Percentiles rank a stretch among this genome's conserved stretches.
phyloP scores from a whole-genome alignment of 2,797 vertebrate species.

The Amblyraja radiata region DNA sequence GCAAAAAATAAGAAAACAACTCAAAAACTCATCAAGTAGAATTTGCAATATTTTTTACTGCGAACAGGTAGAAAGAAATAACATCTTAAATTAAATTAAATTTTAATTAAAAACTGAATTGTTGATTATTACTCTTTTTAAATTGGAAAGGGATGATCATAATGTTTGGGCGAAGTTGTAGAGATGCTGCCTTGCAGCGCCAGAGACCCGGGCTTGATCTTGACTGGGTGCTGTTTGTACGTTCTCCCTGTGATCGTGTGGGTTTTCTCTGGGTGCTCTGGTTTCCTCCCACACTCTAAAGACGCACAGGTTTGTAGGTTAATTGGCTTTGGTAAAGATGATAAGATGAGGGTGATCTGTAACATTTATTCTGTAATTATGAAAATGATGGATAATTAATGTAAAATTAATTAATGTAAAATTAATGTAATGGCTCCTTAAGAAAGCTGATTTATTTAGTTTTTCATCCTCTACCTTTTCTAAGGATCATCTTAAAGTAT shows the following conservation, averaged over 20 bases:
- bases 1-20: background rate
- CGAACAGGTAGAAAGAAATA: background rate
- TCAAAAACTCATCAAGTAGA: background rate
- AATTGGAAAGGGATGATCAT: background rate
- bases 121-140: background rate
- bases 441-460: background rate
- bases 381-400: background rate
- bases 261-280: too few relatives aligned
- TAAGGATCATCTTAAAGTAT: background rate
- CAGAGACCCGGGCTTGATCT: too few relatives aligned
- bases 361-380: slow-evolving; percentile 18
- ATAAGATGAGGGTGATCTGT: background rate
- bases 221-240: too few relatives aligned
- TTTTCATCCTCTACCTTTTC: background rate
- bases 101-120: background rate
- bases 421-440: too few relatives aligned
- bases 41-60: background rate
- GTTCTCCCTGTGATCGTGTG: too few relatives aligned
- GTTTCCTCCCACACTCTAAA: too few relatives aligned
- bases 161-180: background rate
- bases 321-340: background rate
- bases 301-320: too few relatives aligned
- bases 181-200: too few relatives aligned
- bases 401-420: background rate
- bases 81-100: background rate